Evolutionary conservation across 1,140 invertebrate species (phyloP).

Genomic region (Colletes latitarsis): DNA sequence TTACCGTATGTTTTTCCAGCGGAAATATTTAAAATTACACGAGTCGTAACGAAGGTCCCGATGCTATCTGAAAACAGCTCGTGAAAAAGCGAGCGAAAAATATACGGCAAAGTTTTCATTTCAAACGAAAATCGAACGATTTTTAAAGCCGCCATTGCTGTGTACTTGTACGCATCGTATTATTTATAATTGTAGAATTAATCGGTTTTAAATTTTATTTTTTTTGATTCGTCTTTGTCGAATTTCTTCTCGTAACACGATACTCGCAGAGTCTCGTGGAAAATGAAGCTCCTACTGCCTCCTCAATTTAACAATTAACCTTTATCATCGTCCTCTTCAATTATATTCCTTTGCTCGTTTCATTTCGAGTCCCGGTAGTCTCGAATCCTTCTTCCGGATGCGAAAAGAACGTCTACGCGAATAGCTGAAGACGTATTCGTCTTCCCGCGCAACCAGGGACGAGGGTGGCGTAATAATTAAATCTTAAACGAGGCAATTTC

Average conservation of each 20-base stretch:
- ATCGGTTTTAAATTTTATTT: too few species aligned
- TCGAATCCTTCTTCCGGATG: too few species aligned
- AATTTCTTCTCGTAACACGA: too few species aligned
- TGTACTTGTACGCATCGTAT: too few species aligned
- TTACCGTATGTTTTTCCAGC: too few species aligned
- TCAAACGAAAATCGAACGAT: background rate
- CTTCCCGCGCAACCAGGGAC: background rate
- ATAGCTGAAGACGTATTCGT: conserved; percentile 6
- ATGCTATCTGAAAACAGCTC: background rate
- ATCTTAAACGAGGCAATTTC: conserved; percentile 37
- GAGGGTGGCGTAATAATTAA: conserved; percentile 44
- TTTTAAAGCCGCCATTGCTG: too few species aligned
- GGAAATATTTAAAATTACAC: too few species aligned
- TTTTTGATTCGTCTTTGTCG: too few species aligned
- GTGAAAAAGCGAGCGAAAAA: background rate
- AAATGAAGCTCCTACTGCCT: background rate
- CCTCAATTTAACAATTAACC: conserved; percentile 6
- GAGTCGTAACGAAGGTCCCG: too few species aligned
- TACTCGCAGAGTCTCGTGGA: background rate
- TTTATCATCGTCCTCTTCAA: background rate
- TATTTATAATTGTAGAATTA: too few species aligned
- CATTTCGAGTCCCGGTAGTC: background rate
- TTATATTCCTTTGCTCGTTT: background rate
- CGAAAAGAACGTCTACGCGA: background rate
- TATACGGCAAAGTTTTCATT: background rate